Evolutionary conservation across 1,140 invertebrate genomes (phyloP).

Genomic region (Drosophila pectinifera): DNA sequence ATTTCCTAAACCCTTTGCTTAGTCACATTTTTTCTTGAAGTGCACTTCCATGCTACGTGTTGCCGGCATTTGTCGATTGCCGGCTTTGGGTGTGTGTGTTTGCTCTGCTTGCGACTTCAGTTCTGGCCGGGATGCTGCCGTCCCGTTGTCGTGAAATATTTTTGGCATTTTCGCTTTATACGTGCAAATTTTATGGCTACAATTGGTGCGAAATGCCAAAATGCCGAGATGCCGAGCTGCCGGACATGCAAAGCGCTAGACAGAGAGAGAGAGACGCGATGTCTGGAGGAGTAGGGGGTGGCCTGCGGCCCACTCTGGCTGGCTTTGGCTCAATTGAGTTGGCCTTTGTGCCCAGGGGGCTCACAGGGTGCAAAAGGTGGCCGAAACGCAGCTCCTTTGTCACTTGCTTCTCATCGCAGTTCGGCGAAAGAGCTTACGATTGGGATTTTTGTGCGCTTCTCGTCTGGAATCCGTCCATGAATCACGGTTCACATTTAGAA

Average conservation of each 20-base stretch:
- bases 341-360: slow-evolving; percentile 15
- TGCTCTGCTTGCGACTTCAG: slow-evolving; percentile 42
- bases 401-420: slow-evolving; percentile 20
- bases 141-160: slow-evolving; percentile 78
- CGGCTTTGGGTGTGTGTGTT: slow-evolving; percentile 43
- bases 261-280: slow-evolving; percentile 7
- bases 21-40: neutral
- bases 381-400: slow-evolving; percentile 27
- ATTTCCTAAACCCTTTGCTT: neutral
- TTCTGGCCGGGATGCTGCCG: slow-evolving; percentile 43
- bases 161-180: slow-evolving; percentile 81
- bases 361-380: slow-evolving; percentile 46
- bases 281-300: slow-evolving; percentile 35
- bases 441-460: slow-evolving; percentile 32
- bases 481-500: slow-evolving; percentile 45
- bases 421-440: slow-evolving; percentile 23
- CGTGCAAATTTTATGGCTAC: slow-evolving; percentile 81
- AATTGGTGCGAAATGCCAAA: slow-evolving; percentile 79
- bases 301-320: slow-evolving; percentile 35
- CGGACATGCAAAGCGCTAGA: slow-evolving; percentile 69
- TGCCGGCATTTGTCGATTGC: slow-evolving; percentile 71
- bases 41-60: slow-evolving; percentile 63
- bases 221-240: slow-evolving; percentile 65
- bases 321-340: slow-evolving; percentile 44
- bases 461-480: slow-evolving; percentile 10